phyloP scores from a whole-genome alignment of 1,140 invertebrate species.

The Sminthurides bifidus region DNA sequence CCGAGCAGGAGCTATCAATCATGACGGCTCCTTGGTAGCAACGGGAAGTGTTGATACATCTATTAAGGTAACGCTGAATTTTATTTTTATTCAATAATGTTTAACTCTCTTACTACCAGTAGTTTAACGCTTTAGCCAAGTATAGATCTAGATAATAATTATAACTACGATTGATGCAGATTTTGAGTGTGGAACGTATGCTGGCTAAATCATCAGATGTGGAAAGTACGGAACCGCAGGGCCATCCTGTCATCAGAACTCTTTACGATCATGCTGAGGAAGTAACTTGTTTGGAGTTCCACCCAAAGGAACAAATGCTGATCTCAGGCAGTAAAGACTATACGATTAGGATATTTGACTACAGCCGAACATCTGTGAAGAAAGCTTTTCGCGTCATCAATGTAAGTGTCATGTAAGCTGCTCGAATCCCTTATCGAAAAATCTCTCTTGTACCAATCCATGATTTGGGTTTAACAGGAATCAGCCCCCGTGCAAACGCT shows the following conservation, averaged over 20 bases:
- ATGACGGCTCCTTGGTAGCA: conserved; percentile 89
- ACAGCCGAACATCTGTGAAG: conserved; percentile 93
- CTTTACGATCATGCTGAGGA: conserved; percentile 98
- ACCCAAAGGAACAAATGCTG: conserved; percentile 49
- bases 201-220: conserved; percentile 75
- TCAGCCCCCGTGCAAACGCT: conserved; percentile 76
- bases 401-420: conserved; percentile 32
- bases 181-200: conserved; percentile 95
- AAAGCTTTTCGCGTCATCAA: conserved; percentile 91
- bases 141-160: conserved; percentile 7
- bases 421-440: too few species aligned
- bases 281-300: conserved; percentile 92
- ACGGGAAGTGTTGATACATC: conserved; percentile 96
- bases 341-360: conserved; percentile 93
- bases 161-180: conserved; percentile 41
- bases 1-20: conserved; percentile 82
- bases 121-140: not conserved
- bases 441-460: not conserved
- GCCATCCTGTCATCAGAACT: conserved; percentile 94
- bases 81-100: not conserved
- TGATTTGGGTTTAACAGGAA: conserved; percentile 48
- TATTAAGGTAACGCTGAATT: conserved; percentile 59
- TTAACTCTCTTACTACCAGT: not conserved
- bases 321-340: conserved; percentile 70
- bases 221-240: conserved; percentile 65